Percentiles rank a stretch among this genome's conserved stretches.
These are phyloP conservation scores for Bombus terrestris DNA, from an alignment of 1,140 invertebrate species.

Conservation along the genomic window DNA sequence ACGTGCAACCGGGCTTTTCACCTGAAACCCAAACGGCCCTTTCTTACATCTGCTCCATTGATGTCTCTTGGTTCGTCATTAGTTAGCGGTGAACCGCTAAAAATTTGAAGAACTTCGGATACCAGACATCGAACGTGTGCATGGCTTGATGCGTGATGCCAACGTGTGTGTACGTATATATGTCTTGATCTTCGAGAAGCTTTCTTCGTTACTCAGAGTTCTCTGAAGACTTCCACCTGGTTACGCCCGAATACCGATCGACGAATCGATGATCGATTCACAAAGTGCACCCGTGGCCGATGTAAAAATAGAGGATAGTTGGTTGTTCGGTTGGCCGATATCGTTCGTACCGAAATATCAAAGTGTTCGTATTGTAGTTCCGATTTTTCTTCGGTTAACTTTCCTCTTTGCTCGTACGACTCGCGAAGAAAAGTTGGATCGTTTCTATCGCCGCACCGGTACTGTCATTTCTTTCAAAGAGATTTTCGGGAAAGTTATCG, in stretches of 20 bases:
- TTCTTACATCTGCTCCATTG: slow-evolving; percentile 65
- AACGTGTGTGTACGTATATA: not conserved
- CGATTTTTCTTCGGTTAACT: slow-evolving; percentile 5
- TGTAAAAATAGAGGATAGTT: slow-evolving; percentile 13
- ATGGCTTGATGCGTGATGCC: not conserved
- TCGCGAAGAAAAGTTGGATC: slow-evolving; percentile 11
- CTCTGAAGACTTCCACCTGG: not conserved
- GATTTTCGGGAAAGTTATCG: slow-evolving; percentile 39
- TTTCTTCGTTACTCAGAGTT: not conserved
- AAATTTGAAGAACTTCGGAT: slow-evolving; percentile 51
- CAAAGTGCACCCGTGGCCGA: not conserved
- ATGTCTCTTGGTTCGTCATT: slow-evolving; percentile 48
- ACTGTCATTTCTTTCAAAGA: not conserved
- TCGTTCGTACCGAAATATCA: not conserved
- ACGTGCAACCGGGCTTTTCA: slow-evolving; percentile 64
- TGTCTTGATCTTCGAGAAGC: not conserved
- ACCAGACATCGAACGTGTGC: not conserved
- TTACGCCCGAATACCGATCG: slow-evolving; percentile 26
- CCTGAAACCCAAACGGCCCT: slow-evolving; percentile 40
- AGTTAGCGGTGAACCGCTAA: slow-evolving; percentile 60
- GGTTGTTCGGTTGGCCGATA: not conserved
- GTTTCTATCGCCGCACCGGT: not conserved
- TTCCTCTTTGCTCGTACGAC: not conserved
- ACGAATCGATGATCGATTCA: not conserved
- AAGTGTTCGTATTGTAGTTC: not conserved